Evolutionary conservation across 1,140 invertebrate genomes (phyloP).

Genomic region (Ostrea denselamellosa): DNA sequence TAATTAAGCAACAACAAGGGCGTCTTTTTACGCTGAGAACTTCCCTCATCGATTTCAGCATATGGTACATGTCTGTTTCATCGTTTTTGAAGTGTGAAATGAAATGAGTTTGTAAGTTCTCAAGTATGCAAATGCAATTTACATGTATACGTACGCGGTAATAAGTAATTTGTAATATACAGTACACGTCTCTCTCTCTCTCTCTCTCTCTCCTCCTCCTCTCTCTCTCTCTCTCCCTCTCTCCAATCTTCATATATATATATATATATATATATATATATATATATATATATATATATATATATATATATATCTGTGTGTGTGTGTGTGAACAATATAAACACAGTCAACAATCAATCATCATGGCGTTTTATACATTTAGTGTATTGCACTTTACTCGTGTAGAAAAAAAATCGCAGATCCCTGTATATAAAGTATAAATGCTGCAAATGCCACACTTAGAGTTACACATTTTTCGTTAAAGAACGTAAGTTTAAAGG

Average conservation of each 20-base stretch:
- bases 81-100: background rate
- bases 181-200: background rate
- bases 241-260: background rate
- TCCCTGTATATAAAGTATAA: no score
- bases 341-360: no score
- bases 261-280: no score
- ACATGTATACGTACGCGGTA: no score
- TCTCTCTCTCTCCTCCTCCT: constrained; percentile 8
- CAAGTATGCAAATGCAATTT: background rate
- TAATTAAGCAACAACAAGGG: constrained; percentile 4
- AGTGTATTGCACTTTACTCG: no score
- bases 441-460: background rate
- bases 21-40: background rate
- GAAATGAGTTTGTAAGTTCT: background rate
- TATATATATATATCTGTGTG: background rate
- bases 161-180: no score
- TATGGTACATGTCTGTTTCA: background rate
- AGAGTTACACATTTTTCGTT: background rate
- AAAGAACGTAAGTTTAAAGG: background rate
- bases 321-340: no score
- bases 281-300: background rate
- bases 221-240: constrained; percentile 15
- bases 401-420: no score
- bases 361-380: no score
- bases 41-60: background rate